phyloP scores from a whole-genome alignment of 2,113 vertebrate species.

The Spizaetus ornatus region DNA sequence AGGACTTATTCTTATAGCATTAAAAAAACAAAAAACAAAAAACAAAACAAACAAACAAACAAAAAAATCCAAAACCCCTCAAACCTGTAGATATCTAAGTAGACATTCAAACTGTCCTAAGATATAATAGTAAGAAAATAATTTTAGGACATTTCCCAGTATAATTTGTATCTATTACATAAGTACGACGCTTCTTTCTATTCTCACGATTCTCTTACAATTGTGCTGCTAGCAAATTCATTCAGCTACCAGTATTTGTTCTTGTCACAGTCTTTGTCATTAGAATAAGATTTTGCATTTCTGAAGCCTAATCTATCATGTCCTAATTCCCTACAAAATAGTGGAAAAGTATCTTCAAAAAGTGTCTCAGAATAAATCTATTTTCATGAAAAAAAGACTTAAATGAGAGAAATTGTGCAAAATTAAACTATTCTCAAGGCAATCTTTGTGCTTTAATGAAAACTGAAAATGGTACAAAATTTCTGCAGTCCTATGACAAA shows the following conservation, averaged over 20 bases:
- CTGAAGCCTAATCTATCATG: background rate
- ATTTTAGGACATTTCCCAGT: background rate
- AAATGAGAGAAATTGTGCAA: background rate
- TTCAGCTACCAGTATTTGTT: background rate
- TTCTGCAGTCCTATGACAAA: background rate
- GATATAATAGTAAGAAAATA: background rate
- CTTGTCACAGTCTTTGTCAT: background rate
- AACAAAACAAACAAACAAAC: too few species aligned
- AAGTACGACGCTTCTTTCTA: background rate
- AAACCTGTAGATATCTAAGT: background rate
- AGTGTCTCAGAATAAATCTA: background rate
- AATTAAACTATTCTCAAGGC: background rate
- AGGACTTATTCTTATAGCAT: background rate
- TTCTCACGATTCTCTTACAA: background rate
- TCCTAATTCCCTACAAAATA: background rate
- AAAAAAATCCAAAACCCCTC: too few species aligned
- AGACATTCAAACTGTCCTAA: background rate
- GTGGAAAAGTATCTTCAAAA: background rate
- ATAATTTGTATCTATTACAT: background rate
- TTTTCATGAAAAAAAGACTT: background rate
- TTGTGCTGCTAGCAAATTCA: background rate
- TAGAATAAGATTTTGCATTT: background rate
- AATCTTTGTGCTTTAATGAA: background rate
- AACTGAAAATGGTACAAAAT: background rate
- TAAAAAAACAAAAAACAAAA: background rate